phyloP scores from a whole-genome alignment of 30 jellyfish, hydroid and myxozoan genomes.

The Turritopsis rubra region DNA sequence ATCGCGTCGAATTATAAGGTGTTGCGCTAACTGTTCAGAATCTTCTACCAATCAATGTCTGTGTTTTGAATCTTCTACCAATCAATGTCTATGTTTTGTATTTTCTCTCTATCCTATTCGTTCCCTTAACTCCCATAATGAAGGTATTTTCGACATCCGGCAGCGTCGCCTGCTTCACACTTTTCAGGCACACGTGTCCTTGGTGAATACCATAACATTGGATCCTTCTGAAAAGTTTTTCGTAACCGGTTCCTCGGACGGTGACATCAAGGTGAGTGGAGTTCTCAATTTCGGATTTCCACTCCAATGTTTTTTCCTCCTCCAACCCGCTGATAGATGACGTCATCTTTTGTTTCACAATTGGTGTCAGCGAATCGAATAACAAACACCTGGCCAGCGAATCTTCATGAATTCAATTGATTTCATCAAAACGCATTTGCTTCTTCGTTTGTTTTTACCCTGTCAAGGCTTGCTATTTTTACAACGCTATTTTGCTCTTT shows the following conservation, averaged over 20 bases:
- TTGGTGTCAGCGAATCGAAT: neutral
- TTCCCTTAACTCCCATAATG: neutral
- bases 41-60: too few relatives aligned
- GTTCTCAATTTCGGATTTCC: neutral
- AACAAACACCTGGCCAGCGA: too few relatives aligned
- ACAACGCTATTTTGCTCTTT: too few relatives aligned
- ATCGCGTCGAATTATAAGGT: too few relatives aligned
- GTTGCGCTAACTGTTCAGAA: too few relatives aligned
- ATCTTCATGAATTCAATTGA: too few relatives aligned
- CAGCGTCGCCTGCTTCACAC: constrained; percentile 76
- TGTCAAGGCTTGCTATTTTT: too few relatives aligned
- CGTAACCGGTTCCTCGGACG: constrained; percentile 83
- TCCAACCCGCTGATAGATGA: neutral
- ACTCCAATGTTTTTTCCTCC: neutral
- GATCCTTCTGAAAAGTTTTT: constrained; percentile 72
- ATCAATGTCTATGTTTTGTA: too few relatives aligned
- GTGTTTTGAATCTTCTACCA: too few relatives aligned
- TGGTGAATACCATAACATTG: constrained; percentile 58
- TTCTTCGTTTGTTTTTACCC: too few relatives aligned
- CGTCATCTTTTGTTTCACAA: neutral
- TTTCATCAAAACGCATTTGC: too few relatives aligned
- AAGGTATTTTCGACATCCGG: constrained; percentile 80
- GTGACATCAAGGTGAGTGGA: constrained; percentile 65
- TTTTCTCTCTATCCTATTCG: neutral
- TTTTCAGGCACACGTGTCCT: constrained; percentile 63